Percentiles rank a stretch among this genome's conserved stretches.
Evolutionary conservation across 2,888 invertebrate species (phyloP).

Genomic region (Chrysolina haemoptera): DNA sequence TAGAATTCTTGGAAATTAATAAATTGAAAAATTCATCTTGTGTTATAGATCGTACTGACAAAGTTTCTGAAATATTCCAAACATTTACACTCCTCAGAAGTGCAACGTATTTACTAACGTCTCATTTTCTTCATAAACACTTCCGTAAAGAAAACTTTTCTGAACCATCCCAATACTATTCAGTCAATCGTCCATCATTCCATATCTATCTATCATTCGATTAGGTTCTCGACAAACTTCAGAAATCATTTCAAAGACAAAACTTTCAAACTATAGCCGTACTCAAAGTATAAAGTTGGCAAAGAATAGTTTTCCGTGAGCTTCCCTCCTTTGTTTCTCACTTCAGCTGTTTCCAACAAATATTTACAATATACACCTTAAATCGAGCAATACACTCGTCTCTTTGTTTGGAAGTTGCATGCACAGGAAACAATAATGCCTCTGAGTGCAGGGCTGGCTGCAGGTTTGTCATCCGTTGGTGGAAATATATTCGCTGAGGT

Average conservation of each 20-base stretch:
- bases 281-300: background rate
- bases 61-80: too few species aligned
- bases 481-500: background rate
- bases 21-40: too few species aligned
- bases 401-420: constrained; percentile 14
- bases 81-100: too few species aligned
- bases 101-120: too few species aligned
- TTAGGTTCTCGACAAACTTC: background rate
- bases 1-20: too few species aligned
- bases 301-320: background rate
- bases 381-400: constrained; percentile 9
- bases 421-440: constrained; percentile 22
- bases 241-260: background rate
- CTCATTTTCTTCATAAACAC: too few species aligned
- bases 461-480: background rate
- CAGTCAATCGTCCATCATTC: background rate
- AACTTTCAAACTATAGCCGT: constrained; percentile 6
- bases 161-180: background rate
- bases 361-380: constrained; percentile 18
- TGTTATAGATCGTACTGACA: too few species aligned
- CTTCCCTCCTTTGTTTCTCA: background rate
- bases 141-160: too few species aligned
- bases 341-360: constrained; percentile 19
- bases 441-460: background rate
- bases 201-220: background rate